Base-by-base conservation (phyloP, 2,888 invertebrate species). In the Cenopis cana region DNA sequence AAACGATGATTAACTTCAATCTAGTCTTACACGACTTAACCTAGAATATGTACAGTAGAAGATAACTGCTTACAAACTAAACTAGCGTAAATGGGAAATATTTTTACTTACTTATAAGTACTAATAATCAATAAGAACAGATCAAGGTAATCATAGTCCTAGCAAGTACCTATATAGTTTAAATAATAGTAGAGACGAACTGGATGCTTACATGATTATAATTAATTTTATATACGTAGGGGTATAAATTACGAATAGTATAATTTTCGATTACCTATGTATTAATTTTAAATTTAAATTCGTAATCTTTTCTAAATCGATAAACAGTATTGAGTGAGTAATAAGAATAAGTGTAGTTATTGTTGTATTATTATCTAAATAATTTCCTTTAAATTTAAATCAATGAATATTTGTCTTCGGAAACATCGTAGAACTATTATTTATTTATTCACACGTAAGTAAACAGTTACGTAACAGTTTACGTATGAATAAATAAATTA, bases 1-100 rank as follows among this genome's bases (percentile, higher is more conserved):
- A 79, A 82, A 83, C 90, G 88, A 91, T 91, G 91, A 91, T 91
- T 90, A 85, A 81, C 91, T 84, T 92, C 90, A 90, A 92, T 91
- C 91, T 90, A 80, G 85, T 90, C 91, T 91, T 92, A 82, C 54
- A 56, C 64, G 69, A 72, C 60, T 73, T 75, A 76, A 71, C 38
- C 59, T 72, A 69, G 60, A 38, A 52, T 80, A 78, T 79, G 73
- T 79, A 79, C 79, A 80, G 76, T 72, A 69, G 57, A 62, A 52
- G 33, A 72, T 74, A 74, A 72, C 73, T 74, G 73, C 76, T 76
- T 76, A 75, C 0, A 18, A 62, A 59, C 68, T 77, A 77, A 68
- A 55, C 24, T 69, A 68, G 50, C 49, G 50, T 36, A 55, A 66
- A 29, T 54, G 11, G 8, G 38, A 54, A 38, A 54, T 54, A 62